A percentile compares a stretch with the other conserved stretches of the same genome.
These are phyloP conservation scores for Acanthaster planci DNA, from an alignment of 35 echinoderm and acorn worm species.

Conservation along the genomic window DNA sequence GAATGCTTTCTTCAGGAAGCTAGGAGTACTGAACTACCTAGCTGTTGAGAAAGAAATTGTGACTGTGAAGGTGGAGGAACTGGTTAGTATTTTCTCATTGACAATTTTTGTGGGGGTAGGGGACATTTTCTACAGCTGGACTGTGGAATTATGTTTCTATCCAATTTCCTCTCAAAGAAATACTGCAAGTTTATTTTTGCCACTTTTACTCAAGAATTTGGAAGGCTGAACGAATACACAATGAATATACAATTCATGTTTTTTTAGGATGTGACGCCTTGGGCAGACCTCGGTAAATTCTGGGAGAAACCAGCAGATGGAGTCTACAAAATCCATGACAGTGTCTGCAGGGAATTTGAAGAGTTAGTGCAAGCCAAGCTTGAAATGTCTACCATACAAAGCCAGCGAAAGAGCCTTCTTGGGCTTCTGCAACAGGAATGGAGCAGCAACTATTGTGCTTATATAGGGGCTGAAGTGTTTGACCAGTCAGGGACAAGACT, in stretches of 20 bases:
- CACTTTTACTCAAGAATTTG: too few species aligned
- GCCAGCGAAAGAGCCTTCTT: not conserved
- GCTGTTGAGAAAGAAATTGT: slow-evolving; percentile 51
- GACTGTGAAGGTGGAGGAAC: slow-evolving; percentile 34
- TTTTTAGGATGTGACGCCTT: slow-evolving; percentile 27
- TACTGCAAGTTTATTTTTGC: too few species aligned
- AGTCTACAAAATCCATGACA: slow-evolving; percentile 29
- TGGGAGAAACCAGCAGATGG: slow-evolving; percentile 35
- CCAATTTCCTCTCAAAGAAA: too few species aligned
- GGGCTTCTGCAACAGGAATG: slow-evolving; percentile 12
- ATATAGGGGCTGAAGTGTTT: not conserved
- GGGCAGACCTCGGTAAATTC: slow-evolving; percentile 25
- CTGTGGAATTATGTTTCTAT: too few species aligned
- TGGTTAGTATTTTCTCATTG: slow-evolving; percentile 28
- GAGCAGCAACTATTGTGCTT: not conserved
- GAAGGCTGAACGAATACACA: too few species aligned
- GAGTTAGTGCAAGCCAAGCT: not conserved
- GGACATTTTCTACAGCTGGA: too few species aligned
- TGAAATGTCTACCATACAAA: not conserved
- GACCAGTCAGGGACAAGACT: not conserved
- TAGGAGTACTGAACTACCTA: slow-evolving; percentile 49
- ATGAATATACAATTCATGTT: too few species aligned
- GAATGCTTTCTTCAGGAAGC: slow-evolving; percentile 46
- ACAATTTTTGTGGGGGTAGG: too few species aligned
- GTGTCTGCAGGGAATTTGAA: slow-evolving; percentile 25